phyloP scores from a whole-genome alignment of 2,113 vertebrate genomes.

The Pipra filicauda region DNA sequence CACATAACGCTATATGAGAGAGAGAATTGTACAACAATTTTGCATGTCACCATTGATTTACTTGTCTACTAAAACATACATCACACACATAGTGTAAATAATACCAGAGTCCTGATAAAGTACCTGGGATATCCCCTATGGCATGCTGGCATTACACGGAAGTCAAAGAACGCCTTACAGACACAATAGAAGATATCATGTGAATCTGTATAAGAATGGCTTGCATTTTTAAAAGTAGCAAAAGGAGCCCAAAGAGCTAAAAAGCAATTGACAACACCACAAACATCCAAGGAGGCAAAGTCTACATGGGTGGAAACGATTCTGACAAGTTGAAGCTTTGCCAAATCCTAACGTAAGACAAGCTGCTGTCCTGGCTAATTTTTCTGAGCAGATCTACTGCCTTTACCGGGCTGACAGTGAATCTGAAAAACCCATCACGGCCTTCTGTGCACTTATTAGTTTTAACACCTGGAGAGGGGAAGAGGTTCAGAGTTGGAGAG shows the following conservation, averaged over 20 bases:
- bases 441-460: not conserved
- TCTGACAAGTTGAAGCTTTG: not conserved
- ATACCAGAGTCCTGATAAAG: not conserved
- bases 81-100: not conserved
- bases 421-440: not conserved
- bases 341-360: not conserved
- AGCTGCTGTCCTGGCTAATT: slow-evolving; percentile 19
- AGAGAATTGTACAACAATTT: not conserved
- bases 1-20: fast-evolving
- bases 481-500: not conserved
- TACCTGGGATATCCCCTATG: not conserved
- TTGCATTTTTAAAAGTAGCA: not conserved
- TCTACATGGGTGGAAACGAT: not conserved
- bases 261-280: not conserved
- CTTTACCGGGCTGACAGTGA: not conserved
- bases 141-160: not conserved
- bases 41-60: not conserved
- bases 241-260: not conserved
- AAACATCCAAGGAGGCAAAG: not conserved
- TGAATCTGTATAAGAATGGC: not conserved
- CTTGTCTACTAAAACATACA: not conserved
- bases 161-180: not conserved
- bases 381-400: slow-evolving; percentile 14
- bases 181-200: fast-evolving
- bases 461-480: not conserved